Conservation (phyloP, 2,888 invertebrate species). For the Acanthococcus lagerstroemiae region DNA sequence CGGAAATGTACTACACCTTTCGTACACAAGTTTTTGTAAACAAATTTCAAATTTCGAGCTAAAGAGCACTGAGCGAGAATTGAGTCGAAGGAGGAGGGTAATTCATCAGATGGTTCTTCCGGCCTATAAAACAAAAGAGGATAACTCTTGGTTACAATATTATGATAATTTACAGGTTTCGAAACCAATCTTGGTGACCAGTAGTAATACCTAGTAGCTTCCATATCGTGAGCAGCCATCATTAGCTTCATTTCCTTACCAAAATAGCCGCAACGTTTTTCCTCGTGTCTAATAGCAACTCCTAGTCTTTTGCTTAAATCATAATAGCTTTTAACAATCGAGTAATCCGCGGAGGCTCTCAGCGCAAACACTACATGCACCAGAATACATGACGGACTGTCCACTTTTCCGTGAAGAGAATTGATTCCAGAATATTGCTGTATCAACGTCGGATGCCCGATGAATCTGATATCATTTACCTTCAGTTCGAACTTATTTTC, state of each 20-base stretch:
- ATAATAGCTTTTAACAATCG: conserved; percentile 87
- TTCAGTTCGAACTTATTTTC: conserved; percentile 87
- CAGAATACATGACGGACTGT: conserved; percentile 54
- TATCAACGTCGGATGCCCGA: conserved; percentile 81
- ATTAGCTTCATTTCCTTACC: conserved; percentile 81
- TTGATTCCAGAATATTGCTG: conserved; percentile 44
- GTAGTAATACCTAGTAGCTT: conserved; percentile 43
- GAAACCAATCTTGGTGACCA: not conserved
- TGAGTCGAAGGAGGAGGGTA: conserved; percentile 44
- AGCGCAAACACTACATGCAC: conserved; percentile 84
- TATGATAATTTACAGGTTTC: too few species aligned
- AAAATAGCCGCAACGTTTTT: conserved; percentile 77
- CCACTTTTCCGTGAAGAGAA: conserved; percentile 39
- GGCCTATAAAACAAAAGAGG: too few species aligned
- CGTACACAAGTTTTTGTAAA: conserved; percentile 64
- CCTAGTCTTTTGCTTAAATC: conserved; percentile 81
- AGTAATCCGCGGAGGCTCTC: conserved; percentile 81
- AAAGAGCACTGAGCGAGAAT: conserved; percentile 72
- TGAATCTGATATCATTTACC: conserved; percentile 90
- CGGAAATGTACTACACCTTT: conserved; percentile 67
- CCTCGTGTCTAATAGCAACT: conserved; percentile 80
- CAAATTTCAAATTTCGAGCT: conserved; percentile 71
- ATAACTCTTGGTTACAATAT: too few species aligned
- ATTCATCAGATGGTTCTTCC: not conserved
- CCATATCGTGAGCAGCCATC: conserved; percentile 56